A percentile compares a stretch with the other conserved stretches of the same genome.
Evolutionary conservation across 2,113 vertebrate species (phyloP).

Genomic region (Halcyon malimbica): DNA sequence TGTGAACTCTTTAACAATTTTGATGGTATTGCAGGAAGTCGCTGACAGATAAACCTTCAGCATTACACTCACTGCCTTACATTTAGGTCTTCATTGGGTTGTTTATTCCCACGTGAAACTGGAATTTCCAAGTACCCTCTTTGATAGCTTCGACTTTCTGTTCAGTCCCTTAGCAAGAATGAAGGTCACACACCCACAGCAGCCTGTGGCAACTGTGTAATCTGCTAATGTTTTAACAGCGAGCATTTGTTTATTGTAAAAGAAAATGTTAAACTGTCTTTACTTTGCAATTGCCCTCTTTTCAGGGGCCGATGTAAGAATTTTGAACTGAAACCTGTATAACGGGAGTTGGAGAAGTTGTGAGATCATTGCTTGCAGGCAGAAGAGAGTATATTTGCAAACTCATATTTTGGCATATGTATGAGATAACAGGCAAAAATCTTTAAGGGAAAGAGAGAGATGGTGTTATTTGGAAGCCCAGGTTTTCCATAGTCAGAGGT

Average conservation of each 20-base stretch:
- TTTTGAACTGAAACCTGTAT: neutral
- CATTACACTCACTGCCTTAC: neutral
- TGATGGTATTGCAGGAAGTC: neutral
- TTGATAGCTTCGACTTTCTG: neutral
- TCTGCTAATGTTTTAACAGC: neutral
- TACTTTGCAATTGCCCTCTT: neutral
- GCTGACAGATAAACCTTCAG: neutral
- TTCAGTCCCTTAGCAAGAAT: neutral
- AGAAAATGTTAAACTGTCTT: neutral
- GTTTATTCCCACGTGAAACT: neutral
- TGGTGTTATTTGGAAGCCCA: neutral
- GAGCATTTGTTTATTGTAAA: neutral
- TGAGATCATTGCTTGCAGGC: neutral
- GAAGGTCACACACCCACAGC: neutral
- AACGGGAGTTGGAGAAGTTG: neutral
- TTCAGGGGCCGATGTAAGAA: neutral
- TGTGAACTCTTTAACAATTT: neutral
- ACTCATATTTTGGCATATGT: neutral
- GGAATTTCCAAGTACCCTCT: neutral
- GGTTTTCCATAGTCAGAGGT: neutral
- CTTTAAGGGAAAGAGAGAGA: neutral
- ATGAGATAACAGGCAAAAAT: neutral
- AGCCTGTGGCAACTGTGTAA: neutral
- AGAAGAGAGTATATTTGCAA: neutral
- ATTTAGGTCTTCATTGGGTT: neutral